Evolutionary conservation across 2,888 invertebrate species (phyloP), one percentile per base, ranked within the genome.

Genomic region (Podabrus alpinus): DNA sequence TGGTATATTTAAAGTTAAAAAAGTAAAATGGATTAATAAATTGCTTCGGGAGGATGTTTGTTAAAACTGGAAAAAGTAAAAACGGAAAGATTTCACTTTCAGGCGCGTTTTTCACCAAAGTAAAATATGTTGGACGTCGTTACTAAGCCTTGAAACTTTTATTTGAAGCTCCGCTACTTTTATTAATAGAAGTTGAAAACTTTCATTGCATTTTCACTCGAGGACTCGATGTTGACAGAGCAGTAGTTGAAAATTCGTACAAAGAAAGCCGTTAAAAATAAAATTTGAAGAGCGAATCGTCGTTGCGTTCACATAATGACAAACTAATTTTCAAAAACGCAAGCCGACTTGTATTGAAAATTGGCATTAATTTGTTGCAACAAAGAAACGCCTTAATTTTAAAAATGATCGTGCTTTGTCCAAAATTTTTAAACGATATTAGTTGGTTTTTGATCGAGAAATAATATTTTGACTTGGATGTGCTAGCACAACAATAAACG

Each of bases 121-220:
- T 70, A 64, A 66, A 67, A 68, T 70, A 76, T 73, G 73, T 76
- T 76, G 16, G 19, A 15, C 62, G 73, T 61, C 64, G 68, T 45
- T 70, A 61, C 45, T 21, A 67, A 71, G 68, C 73, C 70, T 76
- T 68, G 76, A 73, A 66, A 66, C 69, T 60, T 72, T 68, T 72
- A 45, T 69, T 73, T 71, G 76, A 76, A 75, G 72, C 61, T 71
- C 61, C 45, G 19, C 19, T 19, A 64, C 66, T 64, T 59, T 69
- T 73, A 73, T 69, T 69, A 73, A 73, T 72, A 72, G 67, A 62
- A 16, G 67, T 19, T 67, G 15, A 29, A 67, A 67, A 29, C 67
- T 64, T 64, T 64, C 16, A 19, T 64, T 64, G 9, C 16, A 64
- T 64, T 64, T 64, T 64, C 62, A 64, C 17, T 64, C 21, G 62